Evolutionary conservation across 2,888 invertebrate species (phyloP), one percentile per base, ranked within the genome.

Genomic region (Himalopsyche kuldschensis): DNA sequence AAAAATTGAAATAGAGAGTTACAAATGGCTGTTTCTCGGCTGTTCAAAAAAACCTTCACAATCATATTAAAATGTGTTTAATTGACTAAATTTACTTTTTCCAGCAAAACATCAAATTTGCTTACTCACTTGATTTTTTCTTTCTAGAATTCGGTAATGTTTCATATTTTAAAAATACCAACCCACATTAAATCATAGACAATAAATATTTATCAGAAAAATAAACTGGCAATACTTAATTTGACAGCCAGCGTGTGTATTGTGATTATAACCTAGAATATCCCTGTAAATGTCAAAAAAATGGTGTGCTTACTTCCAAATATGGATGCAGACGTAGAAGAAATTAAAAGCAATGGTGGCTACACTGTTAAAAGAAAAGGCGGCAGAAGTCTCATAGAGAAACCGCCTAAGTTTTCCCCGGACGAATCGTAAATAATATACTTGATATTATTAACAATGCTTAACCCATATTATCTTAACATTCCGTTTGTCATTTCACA

Each of bases 341-440:
- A 80, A 80, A 78, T 81, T 11, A 30, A 83, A 27, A 81, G 83
- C 31, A 79, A 83, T 30, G 78, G 55, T 41, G 84, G 79, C 10
- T 85, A 86, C 41, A 83, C 83, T 10, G 69, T 86, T 15, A 81
- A 79, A 41, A 82, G 91, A 88, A 91, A 91, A 88, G 91, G 91
- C 77, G 92, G 92, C 6, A 90, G 90, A 87, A 91, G 90, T 89
- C 90, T 92, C 79, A 91, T 91, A 84, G 91, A 92, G 87, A 89
- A 88, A 46, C 88, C 88, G 20, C 91, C 92, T 75, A 87, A 90
- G 85, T 91, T 92, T 88, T 91, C 92, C 35, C 91, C 91, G 17
- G 91, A 92, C 87, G 91, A 91, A 88, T 90, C 91, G 92, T 92
- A 88, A 87, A 91, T 90, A n/a, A 55, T 32, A 17, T 10, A 69